Conservation (phyloP, 2,888 invertebrate species). For the Coremacera marginata region DNA sequence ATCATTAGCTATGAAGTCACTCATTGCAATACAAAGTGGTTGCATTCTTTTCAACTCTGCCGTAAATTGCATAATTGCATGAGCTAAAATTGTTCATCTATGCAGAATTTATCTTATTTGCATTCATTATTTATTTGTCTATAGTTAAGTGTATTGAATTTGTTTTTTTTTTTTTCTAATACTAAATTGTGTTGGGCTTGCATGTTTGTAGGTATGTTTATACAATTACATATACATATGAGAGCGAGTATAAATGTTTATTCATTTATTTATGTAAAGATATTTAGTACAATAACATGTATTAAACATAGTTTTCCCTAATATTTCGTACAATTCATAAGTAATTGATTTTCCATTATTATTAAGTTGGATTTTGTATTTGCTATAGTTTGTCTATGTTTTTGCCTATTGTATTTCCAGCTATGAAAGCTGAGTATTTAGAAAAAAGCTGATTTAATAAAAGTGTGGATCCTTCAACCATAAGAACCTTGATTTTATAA, state of each 20-base stretch:
- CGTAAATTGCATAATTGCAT: too few species aligned
- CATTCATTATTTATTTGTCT: neutral
- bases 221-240: conserved; percentile 18
- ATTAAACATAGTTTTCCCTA: conserved; percentile 22
- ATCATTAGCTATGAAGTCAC: too few species aligned
- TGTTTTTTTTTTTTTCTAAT: neutral
- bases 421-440: too few species aligned
- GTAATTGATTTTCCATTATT: neutral
- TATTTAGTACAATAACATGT: neutral
- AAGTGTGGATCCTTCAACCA: too few species aligned
- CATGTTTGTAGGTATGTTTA: conserved; percentile 12
- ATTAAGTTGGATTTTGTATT: neutral
- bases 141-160: neutral
- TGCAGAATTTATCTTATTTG: neutral
- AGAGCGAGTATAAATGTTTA: neutral
- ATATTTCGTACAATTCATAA: neutral
- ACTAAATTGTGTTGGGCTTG: neutral
- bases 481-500: too few species aligned
- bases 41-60: too few species aligned
- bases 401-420: neutral
- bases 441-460: too few species aligned
- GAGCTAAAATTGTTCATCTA: too few species aligned
- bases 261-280: too few species aligned
- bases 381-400: too few species aligned
- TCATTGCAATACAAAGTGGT: too few species aligned